A percentile compares a stretch with the other conserved stretches of the same genome.
Conservation (phyloP, 2,888 invertebrate genomes). For the Acrobasis suavella region DNA sequence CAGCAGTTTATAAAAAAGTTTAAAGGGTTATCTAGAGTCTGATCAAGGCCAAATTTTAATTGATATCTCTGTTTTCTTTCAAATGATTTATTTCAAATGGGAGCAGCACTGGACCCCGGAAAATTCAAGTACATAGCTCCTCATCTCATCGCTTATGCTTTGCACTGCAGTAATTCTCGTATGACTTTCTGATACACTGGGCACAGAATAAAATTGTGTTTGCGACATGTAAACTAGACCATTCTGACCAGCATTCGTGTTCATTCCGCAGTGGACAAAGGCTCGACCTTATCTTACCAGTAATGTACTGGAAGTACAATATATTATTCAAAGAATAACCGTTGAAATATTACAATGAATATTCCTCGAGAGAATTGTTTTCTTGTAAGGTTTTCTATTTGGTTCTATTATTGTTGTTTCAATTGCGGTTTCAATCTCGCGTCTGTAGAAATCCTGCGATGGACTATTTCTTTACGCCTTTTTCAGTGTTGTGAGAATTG, state of each 20-base stretch:
- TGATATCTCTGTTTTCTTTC: too few species aligned
- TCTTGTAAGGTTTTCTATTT: conserved; percentile 14
- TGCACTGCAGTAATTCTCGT: conserved; percentile 35
- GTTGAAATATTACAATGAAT: conserved; percentile 22
- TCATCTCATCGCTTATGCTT: conserved; percentile 23
- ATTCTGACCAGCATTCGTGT: conserved; percentile 41
- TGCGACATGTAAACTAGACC: conserved; percentile 52
- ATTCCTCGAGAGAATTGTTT: conserved; percentile 13
- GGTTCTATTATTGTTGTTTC: conserved; percentile 5
- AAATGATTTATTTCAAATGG: too few species aligned
- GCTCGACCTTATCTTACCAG: background rate
- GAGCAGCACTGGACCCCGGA: too few species aligned
- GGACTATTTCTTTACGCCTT: too few species aligned
- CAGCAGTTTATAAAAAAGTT: too few species aligned
- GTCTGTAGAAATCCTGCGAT: background rate
- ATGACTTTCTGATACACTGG: conserved; percentile 74
- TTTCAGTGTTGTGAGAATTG: background rate
- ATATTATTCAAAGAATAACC: conserved; percentile 20
- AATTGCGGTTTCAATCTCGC: conserved; percentile 9
- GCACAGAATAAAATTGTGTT: conserved; percentile 63
- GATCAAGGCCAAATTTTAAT: too few species aligned
- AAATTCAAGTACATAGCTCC: too few species aligned
- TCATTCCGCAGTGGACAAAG: conserved; percentile 5
- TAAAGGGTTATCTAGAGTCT: too few species aligned
- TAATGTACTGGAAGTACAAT: conserved; percentile 19